Base-by-base conservation (phyloP, 2,888 invertebrate genomes). In the Anaspis maculata region DNA sequence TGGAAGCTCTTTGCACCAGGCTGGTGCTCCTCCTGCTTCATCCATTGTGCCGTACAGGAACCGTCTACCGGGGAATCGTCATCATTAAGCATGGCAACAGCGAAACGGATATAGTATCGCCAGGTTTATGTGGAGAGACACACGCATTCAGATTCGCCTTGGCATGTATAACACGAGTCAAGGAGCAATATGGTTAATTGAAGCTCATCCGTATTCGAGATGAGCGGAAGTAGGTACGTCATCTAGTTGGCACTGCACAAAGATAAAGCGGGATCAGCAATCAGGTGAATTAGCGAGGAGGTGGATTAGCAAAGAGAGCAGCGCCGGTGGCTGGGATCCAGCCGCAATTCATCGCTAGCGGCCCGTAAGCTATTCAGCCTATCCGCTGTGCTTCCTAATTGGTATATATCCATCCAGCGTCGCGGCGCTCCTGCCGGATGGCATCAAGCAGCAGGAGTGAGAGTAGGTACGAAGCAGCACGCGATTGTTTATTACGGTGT, bases 291-390 rank as follows among this genome's bases (percentile, higher is more conserved):
- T 55, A 50, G 47, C 45, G 46, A 41, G 34, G 41, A 41, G 41
- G 28, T 43, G 52, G 53, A 58, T 58, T 57, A 60, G 56, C 57
- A 57, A 62, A 62, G 61, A 63, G 63, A 62, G 61, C 62, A 62
- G 57, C 57, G 13, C 27, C 25, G 23, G 10, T 30, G 30, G 22
- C 39, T 39, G 48, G 49, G 46, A 44, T 40, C 30, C 35, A n/a
- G 42, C 46, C 51, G 49, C 59, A 51, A 62, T 62, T 61, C 58
- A 57, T 39, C 49, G 44, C 46, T 52, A 55, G 50, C 59, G 60
- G 56, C 47, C 57, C 59, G 58, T 56, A 47, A 52, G 44, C 50
- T 46, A 54, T 56, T 56, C 56, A 56, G 50, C 47, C 46, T 47
- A 48, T 44, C 42, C 38, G 33, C 15, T 22, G 32, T 31, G 25